Percentiles rank a stretch among this genome's conserved stretches.
phyloP scores from a whole-genome alignment of 2,113 vertebrate genomes.

The Bos indicus region DNA sequence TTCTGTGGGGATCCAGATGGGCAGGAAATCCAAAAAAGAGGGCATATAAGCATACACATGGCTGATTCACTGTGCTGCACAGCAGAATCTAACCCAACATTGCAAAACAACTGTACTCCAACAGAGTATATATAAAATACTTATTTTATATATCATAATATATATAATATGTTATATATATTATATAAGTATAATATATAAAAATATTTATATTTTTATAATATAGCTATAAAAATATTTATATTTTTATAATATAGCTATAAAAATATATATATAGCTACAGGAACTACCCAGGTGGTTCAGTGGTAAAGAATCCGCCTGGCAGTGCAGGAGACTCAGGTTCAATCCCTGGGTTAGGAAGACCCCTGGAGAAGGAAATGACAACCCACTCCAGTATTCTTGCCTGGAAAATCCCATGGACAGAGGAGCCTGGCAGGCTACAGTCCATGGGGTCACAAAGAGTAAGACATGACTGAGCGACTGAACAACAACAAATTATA shows the following conservation, averaged over 20 bases:
- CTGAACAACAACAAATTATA: not conserved
- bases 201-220: not conserved
- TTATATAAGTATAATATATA: not conserved
- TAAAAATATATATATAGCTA: not conserved
- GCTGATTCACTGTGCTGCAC: not conserved
- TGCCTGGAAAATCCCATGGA: not conserved
- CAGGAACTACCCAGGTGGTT: not conserved
- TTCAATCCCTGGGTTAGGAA: not conserved
- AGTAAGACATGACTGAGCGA: not conserved
- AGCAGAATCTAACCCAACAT: not conserved
- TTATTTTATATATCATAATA: not conserved
- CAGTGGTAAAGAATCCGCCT: not conserved
- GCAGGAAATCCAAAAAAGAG: not conserved
- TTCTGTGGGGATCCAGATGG: not conserved
- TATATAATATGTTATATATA: too few relatives aligned
- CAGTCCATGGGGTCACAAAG: not conserved
- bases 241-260: not conserved
- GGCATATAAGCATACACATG: not conserved
- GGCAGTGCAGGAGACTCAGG: not conserved
- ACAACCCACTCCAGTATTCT: not conserved
- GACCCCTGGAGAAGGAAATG: not conserved
- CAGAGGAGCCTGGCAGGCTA: not conserved
- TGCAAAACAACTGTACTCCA: not conserved
- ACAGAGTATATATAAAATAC: not conserved
- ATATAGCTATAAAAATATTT: not conserved